Evolutionary conservation across 2,113 vertebrate species (phyloP).

Genomic region (Labeo catla): DNA sequence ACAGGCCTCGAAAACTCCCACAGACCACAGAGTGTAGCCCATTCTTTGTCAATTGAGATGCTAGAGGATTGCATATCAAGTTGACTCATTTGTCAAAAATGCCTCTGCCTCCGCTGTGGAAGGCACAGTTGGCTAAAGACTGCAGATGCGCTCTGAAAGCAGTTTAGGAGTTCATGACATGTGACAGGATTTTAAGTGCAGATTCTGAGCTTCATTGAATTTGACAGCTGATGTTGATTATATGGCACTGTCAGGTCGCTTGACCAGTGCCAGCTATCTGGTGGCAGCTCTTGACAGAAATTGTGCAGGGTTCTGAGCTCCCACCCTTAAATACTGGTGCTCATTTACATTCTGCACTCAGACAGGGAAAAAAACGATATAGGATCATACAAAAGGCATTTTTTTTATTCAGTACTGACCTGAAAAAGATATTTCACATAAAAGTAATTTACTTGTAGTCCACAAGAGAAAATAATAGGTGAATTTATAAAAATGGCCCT

Average conservation of each 20-base stretch:
- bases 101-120: constrained; percentile 42
- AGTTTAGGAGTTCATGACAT: constrained; percentile 47
- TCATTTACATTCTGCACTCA: constrained; percentile 21
- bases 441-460: too few relatives aligned
- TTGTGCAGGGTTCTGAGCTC: constrained; percentile 45
- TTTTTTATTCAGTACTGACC: too few relatives aligned
- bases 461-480: too few relatives aligned
- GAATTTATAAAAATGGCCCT: too few relatives aligned
- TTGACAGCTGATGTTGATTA: constrained; percentile 65
- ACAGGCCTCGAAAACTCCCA: constrained; percentile 58
- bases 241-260: constrained; percentile 35
- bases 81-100: constrained; percentile 64
- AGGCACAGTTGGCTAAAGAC: constrained; percentile 39
- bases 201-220: constrained; percentile 49
- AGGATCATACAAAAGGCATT: background rate
- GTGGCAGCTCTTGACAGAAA: constrained; percentile 42
- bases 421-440: too few relatives aligned
- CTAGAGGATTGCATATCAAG: constrained; percentile 65
- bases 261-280: constrained; percentile 40
- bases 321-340: constrained; percentile 42
- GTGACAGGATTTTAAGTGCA: constrained; percentile 44
- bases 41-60: constrained; percentile 59
- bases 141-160: constrained; percentile 40
- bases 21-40: constrained; percentile 65
- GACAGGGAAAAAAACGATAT: background rate